Base-by-base conservation (phyloP, 2,888 invertebrate genomes). In the Bombylius discolor region DNA sequence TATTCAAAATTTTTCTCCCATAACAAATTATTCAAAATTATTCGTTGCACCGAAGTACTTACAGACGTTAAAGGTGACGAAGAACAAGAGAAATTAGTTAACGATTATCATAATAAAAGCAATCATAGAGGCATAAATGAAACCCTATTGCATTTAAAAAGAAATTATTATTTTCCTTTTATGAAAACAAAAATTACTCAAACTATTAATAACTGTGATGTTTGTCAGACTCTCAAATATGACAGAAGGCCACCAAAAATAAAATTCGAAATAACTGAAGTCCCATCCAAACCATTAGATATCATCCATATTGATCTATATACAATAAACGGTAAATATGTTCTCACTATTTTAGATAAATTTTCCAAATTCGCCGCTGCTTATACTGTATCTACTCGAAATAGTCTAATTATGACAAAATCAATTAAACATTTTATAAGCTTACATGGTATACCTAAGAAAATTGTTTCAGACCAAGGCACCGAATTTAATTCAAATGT, bases 251-350 rank as follows among this genome's bases (percentile, higher is more conserved):
- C 61, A 33, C 58, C 55, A 13, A 61, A 60, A 53, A 31, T 51
- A 9, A 55, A 58, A 51, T 61, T 57, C 47, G 54, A 57, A 55
- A 55, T 56, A 47, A 52, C 61, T 23, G 61, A 60, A 59, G 60
- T 33, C 12, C 62, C 62, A 12, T 12, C 11, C 6, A 60, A 59
- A 59, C 58, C 59, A 1, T 46, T 61, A 8, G 58, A 62, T 9
- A 60, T 59, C 9, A 9, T 58, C 39, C 59, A 60, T 32, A 58
- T 61, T 5, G 59, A 60, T 31, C 36, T 62, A 6, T 60, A 60
- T 31, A 60, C 34, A 6, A 60, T 60, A 31, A 58, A 60, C 34
- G 47, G 53, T 11, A 50, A 53, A 13, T 31, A 53, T 44, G 52
- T 57, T 4, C 45, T 58, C 23, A 59, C 59, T 13, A 32, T 59